phyloP scores from a whole-genome alignment of 64 coral and sea anemone genomes.

The Dendrophyllia cribrosa region DNA sequence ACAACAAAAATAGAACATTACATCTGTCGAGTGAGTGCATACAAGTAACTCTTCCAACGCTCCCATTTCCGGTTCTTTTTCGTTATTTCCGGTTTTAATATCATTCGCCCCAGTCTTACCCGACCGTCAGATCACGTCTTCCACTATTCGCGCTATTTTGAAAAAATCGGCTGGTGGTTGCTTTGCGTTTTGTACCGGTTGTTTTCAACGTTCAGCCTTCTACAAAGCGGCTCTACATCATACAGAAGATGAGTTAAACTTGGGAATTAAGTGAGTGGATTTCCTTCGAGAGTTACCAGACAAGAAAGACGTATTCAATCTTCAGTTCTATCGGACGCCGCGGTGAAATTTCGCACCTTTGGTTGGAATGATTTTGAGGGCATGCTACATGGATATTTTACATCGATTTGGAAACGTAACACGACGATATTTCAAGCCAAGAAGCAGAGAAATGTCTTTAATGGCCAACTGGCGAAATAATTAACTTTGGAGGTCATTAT shows the following conservation, averaged over 20 bases:
- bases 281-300: neutral
- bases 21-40: too few species aligned
- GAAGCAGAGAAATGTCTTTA: neutral
- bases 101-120: neutral
- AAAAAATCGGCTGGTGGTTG: neutral
- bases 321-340: neutral
- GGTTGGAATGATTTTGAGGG: neutral
- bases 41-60: too few species aligned
- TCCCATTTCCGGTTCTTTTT: neutral
- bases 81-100: neutral
- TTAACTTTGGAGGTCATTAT: neutral
- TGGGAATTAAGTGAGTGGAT: neutral
- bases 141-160: slow-evolving; percentile 36
- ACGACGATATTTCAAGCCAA: neutral
- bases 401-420: neutral
- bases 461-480: neutral
- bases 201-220: neutral
- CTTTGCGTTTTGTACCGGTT: neutral
- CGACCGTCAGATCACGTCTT: slow-evolving; percentile 21
- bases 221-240: neutral
- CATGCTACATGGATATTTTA: neutral
- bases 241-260: neutral
- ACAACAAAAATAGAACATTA: too few species aligned
- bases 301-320: neutral
- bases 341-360: neutral